Evolutionary conservation across 2,113 vertebrate species (phyloP).

Genomic region (Nicator chloris): DNA sequence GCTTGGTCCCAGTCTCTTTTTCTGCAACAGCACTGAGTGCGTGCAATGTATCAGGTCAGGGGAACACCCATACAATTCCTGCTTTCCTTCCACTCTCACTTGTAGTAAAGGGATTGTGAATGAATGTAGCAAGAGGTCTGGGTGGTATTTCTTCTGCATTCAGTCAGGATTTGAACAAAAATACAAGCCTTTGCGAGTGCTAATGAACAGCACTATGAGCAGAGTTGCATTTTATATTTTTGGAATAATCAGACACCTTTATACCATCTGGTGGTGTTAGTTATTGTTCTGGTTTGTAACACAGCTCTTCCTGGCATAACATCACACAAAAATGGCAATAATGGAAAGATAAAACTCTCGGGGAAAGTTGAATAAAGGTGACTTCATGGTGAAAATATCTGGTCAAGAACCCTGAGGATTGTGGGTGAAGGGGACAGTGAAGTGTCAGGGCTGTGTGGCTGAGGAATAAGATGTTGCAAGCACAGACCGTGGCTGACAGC

Average conservation of each 20-base stretch:
- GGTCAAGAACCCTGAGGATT: background rate
- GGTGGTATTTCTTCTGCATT: background rate
- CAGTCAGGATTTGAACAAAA: slow-evolving; percentile 11
- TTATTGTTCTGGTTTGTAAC: background rate
- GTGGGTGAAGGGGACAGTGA: background rate
- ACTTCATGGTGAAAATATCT: background rate
- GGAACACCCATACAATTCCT: background rate
- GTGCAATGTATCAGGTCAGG: background rate
- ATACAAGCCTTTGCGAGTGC: background rate
- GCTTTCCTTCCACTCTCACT: background rate
- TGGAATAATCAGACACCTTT: background rate
- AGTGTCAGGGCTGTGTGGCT: background rate
- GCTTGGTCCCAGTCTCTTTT: background rate
- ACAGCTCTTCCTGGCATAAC: background rate
- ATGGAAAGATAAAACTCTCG: background rate
- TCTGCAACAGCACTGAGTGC: background rate
- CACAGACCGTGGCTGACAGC: background rate
- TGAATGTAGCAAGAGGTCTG: slow-evolving; percentile 1
- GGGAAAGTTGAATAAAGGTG: background rate
- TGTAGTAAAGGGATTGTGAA: background rate
- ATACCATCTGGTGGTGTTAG: background rate
- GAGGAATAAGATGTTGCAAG: background rate
- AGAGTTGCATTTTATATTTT: background rate
- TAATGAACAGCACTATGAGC: background rate
- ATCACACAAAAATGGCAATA: background rate